Evolutionary conservation across 1,140 invertebrate species (phyloP).

Genomic region (Dufourea novaeangliae): DNA sequence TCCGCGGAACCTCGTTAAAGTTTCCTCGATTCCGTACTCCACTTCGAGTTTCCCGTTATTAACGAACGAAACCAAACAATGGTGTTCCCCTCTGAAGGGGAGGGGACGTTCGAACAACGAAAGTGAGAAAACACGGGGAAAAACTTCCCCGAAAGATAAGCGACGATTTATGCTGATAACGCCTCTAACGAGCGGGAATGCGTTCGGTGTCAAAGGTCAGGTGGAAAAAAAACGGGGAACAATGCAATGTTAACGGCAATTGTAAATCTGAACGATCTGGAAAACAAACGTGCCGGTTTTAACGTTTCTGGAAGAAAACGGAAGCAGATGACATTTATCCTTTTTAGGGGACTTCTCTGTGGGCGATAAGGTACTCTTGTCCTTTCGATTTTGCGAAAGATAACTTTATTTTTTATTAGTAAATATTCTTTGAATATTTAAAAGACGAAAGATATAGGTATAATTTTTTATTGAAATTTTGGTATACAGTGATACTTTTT

Average conservation of each 20-base stretch:
- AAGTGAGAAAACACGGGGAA: constrained; percentile 28
- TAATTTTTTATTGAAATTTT: no score
- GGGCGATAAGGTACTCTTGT: neutral
- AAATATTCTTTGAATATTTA: no score
- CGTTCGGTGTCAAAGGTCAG: constrained; percentile 4
- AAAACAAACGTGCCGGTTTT: neutral
- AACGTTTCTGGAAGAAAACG: neutral
- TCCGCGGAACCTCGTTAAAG: constrained; percentile 21
- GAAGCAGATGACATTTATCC: no score
- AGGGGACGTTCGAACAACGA: constrained; percentile 19
- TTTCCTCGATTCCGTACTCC: constrained; percentile 18
- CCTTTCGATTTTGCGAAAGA: no score
- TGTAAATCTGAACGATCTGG: neutral
- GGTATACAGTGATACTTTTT: no score
- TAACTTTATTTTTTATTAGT: no score
- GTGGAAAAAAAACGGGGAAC: neutral
- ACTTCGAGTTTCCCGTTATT: constrained; percentile 31
- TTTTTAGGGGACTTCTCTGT: no score
- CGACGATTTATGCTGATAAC: neutral
- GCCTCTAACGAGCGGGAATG: neutral
- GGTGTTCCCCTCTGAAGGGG: neutral
- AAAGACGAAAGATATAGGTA: no score
- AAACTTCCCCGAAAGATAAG: constrained; percentile 5
- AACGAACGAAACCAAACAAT: constrained; percentile 11
- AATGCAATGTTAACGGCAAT: neutral